Base-by-base conservation (phyloP, 2,113 vertebrate genomes). In the Heterochromis multidens region DNA sequence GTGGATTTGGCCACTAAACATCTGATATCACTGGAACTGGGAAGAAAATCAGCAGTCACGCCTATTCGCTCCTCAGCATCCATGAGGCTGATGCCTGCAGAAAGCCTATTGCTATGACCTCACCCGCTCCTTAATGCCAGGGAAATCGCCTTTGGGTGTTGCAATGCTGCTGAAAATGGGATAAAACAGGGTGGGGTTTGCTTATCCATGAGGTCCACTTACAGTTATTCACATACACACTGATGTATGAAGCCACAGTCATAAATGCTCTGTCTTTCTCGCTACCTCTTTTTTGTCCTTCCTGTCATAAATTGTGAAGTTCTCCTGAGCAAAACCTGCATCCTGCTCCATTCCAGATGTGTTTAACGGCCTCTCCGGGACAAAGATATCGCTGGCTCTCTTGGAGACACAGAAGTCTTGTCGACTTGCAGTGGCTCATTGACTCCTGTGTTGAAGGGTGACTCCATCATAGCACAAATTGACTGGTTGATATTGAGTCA, bases 261-360 rank as follows among this genome's bases (percentile, higher is more conserved):
- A 9, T 59, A 25, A 74, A 31, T 25, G 9, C 56, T 25, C 29
- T 58, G 54, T 83, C 56, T 86, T 43, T 70, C 72, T 76, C 1
- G 49, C 77, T 31, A 29, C 11, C 80, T 77, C 87, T 74, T 80
- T 65, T 86, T 33, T 81, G 67, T 90, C 87, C 88, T 88, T 78
- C 29, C 77, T 72, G 87, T 92, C 90, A 83, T 94, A 94, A 94
- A 94, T 80, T 76, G 57, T 67, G 81, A 81, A 57, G 63, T 86
- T 79, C 77, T 91, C 83, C 83, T 87, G 84, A 79, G 62, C 70
- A 83, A 82, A 85, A 72, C 72, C 77, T 72, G 88, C 77, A 62
- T 88, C 84, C 79, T 80, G 83, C 82, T 91, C 76, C 2, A 0
- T 35, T 89, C 91, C 93, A 94, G 94, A 95, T 95, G 93, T 92